A percentile compares a stretch with the other conserved stretches of the same genome.
phyloP scores from a whole-genome alignment of 2,113 vertebrate species.

The Ptychochromis oligacanthus region DNA sequence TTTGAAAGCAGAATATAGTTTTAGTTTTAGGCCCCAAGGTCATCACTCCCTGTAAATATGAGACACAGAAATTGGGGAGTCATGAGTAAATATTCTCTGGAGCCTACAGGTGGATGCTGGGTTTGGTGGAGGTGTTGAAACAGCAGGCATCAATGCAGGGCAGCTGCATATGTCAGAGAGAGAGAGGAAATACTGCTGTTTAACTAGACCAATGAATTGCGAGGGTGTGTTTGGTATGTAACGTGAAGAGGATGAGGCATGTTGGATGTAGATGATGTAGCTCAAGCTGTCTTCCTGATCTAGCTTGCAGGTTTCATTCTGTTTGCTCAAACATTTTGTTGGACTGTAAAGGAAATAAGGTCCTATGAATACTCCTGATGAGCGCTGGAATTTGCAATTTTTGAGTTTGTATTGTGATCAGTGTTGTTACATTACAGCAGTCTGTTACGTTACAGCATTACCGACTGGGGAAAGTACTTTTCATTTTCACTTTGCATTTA shows the following conservation, averaged over 20 bases:
- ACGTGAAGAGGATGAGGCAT: too few relatives aligned
- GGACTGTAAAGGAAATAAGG: neutral
- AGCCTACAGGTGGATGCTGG: neutral
- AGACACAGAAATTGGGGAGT: neutral
- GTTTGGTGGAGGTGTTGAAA: too few relatives aligned
- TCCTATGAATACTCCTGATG: neutral
- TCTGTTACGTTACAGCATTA: neutral
- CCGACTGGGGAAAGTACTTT: too few relatives aligned
- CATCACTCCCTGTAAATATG: rapidly evolving
- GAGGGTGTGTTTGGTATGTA: neutral
- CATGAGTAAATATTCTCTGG: rapidly evolving
- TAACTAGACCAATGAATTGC: neutral
- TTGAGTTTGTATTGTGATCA: neutral
- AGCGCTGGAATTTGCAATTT: neutral
- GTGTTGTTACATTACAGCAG: neutral
- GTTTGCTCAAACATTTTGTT: neutral
- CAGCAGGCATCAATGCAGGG: neutral
- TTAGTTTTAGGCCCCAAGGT: neutral
- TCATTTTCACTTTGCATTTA: too few relatives aligned
- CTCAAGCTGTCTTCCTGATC: neutral
- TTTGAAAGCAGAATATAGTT: neutral
- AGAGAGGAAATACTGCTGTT: too few relatives aligned
- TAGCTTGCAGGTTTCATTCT: rapidly evolving
- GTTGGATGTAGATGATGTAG: neutral
- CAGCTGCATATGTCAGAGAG: rapidly evolving